Percentiles rank a stretch among this genome's conserved stretches.
Evolutionary conservation across 2,797 vertebrate species (phyloP).

Genomic region (Serranus cabrilla): DNA sequence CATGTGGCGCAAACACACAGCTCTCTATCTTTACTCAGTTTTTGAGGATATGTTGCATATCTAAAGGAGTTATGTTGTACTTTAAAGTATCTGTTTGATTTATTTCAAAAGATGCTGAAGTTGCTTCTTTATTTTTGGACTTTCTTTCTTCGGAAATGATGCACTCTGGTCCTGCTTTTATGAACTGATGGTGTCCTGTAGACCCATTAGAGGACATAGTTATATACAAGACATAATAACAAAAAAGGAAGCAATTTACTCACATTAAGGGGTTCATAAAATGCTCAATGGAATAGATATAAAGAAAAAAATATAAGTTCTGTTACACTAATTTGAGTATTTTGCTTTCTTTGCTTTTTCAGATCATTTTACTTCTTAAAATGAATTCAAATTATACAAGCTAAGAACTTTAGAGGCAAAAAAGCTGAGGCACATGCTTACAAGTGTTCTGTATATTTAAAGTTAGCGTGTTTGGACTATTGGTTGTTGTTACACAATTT

Average conservation of each 20-base stretch:
- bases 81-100: not conserved
- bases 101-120: not conserved
- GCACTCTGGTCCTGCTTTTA: not conserved
- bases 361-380: not conserved
- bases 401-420: not conserved
- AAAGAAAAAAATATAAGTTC: not conserved
- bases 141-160: not conserved
- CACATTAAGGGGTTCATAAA: not conserved
- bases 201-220: not conserved
- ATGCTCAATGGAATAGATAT: not conserved
- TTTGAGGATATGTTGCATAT: too few species aligned
- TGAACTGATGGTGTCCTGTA: not conserved
- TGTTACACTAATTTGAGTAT: not conserved
- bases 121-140: slow-evolving; percentile 1
- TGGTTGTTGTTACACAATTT: not conserved
- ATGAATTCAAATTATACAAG: not conserved
- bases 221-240: not conserved
- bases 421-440: not conserved
- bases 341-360: not conserved
- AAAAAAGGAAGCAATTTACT: not conserved
- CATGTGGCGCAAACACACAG: too few species aligned
- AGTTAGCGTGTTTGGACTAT: not conserved
- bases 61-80: too few species aligned
- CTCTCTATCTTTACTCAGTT: too few species aligned
- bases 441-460: not conserved